A percentile compares a stretch with the other conserved stretches of the same genome.
Evolutionary conservation across 2,797 vertebrate species (phyloP).

Genomic region (Harpagifer antarcticus): DNA sequence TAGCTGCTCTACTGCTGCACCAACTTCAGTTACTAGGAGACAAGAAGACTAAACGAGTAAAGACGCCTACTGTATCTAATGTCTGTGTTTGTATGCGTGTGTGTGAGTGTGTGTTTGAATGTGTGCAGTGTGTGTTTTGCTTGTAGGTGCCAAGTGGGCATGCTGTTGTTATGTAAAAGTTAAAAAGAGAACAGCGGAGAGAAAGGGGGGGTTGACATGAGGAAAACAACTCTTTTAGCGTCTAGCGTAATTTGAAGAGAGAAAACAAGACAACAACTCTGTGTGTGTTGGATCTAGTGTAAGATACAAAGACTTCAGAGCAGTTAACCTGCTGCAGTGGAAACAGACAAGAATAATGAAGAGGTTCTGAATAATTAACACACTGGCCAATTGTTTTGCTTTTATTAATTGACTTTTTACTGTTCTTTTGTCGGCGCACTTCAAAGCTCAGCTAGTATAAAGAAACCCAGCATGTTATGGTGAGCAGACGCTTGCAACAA

Average conservation of each 20-base stretch:
- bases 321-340: slow-evolving; percentile 53
- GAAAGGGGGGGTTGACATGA: background rate
- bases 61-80: slow-evolving; percentile 39
- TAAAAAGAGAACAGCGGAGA: slow-evolving; percentile 30
- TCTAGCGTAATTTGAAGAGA: slow-evolving; percentile 15
- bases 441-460: slow-evolving; percentile 51
- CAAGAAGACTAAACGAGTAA: slow-evolving; percentile 49
- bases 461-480: slow-evolving; percentile 15
- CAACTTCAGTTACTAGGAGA: slow-evolving; percentile 73
- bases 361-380: slow-evolving; percentile 63
- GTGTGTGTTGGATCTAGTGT: slow-evolving; percentile 20
- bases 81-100: slow-evolving; percentile 9
- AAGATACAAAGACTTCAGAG: slow-evolving; percentile 60
- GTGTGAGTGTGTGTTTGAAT: slow-evolving; percentile 4
- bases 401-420: slow-evolving; percentile 60
- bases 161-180: slow-evolving; percentile 32
- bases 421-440: slow-evolving; percentile 54
- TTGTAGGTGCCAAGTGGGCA: slow-evolving; percentile 29
- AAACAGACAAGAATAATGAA: slow-evolving; percentile 64
- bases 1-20: slow-evolving; percentile 38
- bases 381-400: slow-evolving; percentile 50
- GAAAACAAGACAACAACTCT: slow-evolving; percentile 16
- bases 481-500: slow-evolving; percentile 28
- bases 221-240: slow-evolving; percentile 5
- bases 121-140: background rate